phyloP scores from a whole-genome alignment of 2,113 vertebrate genomes.

The Uropsilus gracilis region DNA sequence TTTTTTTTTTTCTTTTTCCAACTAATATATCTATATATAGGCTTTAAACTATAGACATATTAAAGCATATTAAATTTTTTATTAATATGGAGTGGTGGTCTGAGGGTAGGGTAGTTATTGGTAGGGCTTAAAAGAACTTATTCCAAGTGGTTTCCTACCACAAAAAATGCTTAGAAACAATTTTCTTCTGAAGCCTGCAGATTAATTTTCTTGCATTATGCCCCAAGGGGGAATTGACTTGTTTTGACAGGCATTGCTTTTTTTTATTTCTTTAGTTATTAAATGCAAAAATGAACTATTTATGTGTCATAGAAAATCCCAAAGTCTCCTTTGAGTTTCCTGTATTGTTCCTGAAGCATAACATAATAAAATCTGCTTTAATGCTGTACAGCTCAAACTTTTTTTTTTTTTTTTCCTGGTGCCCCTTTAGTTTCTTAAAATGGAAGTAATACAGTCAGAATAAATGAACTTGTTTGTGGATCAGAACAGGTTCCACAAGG shows the following conservation, averaged over 20 bases:
- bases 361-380: neutral
- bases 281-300: conserved; percentile 37
- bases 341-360: neutral
- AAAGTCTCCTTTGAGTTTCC: conserved; percentile 20
- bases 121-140: conserved; percentile 21
- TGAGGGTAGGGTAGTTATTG: conserved; percentile 34
- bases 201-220: conserved; percentile 53
- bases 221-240: conserved; percentile 22
- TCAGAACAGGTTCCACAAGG: neutral
- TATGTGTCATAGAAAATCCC: conserved; percentile 43
- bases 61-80: conserved; percentile 61
- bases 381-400: neutral
- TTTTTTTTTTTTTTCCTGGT: neutral
- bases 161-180: neutral
- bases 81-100: conserved; percentile 23
- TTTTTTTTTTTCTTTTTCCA: neutral
- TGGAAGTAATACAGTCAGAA: neutral
- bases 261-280: conserved; percentile 54
- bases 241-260: conserved; percentile 32
- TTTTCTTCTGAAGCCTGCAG: conserved; percentile 11
- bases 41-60: neutral
- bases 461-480: neutral
- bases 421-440: neutral
- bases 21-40: neutral
- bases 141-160: conserved; percentile 9